Evolutionary conservation across 2,888 invertebrate species (phyloP).

Genomic region (Leptopterna dolabrata): DNA sequence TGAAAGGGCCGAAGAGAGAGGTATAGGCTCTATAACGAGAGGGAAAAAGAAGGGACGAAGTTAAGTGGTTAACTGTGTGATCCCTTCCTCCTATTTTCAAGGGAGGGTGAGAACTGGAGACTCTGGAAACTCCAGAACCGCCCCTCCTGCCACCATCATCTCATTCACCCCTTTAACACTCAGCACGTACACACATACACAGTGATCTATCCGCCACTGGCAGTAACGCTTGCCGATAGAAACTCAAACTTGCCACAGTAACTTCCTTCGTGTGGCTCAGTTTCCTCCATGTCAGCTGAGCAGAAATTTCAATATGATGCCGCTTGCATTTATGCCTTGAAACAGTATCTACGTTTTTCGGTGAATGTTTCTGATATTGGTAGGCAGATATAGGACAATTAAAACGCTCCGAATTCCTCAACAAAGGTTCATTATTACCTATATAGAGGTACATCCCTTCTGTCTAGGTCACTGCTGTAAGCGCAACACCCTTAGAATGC

Average conservation of each 20-base stretch:
- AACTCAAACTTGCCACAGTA: neutral
- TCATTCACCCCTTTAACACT: neutral
- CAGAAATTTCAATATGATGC: neutral
- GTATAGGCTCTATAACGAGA: conserved; percentile 10
- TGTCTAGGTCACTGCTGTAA: no score
- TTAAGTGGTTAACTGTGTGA: conserved; percentile 45
- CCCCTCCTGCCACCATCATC: neutral
- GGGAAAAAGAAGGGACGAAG: conserved; percentile 9
- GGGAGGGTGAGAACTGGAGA: neutral
- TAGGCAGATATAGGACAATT: no score
- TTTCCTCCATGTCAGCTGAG: neutral
- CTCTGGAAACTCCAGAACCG: neutral
- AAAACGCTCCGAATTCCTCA: no score
- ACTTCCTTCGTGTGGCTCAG: neutral
- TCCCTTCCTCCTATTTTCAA: conserved; percentile 12
- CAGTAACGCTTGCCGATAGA: neutral
- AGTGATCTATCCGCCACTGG: neutral
- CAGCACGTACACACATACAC: neutral
- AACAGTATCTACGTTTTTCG: no score
- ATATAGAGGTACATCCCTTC: no score
- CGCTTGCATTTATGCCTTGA: no score
- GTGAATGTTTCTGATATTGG: no score
- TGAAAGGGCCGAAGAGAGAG: neutral
- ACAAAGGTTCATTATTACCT: no score
- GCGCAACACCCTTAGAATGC: no score